Conservation (phyloP, 2,888 invertebrate genomes). For the Coenonympha glycerion region DNA sequence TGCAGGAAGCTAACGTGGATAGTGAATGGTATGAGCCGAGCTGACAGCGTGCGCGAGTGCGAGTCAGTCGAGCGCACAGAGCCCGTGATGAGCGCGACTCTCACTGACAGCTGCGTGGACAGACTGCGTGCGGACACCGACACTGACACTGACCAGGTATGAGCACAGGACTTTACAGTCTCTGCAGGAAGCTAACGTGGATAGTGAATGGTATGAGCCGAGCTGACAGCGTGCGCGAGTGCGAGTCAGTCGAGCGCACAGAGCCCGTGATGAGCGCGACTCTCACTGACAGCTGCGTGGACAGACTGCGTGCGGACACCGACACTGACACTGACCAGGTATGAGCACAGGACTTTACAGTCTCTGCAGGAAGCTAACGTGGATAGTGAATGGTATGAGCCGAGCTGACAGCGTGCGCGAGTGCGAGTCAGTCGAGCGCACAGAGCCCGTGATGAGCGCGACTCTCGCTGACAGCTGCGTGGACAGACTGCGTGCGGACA, state of each 20-base stretch:
- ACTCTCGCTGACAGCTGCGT: slow-evolving; percentile 63
- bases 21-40: slow-evolving; percentile 27
- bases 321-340: slow-evolving; percentile 27
- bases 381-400: too few species aligned
- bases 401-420: too few species aligned
- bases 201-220: too few species aligned
- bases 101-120: slow-evolving; percentile 65
- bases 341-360: too few species aligned
- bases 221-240: too few species aligned
- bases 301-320: slow-evolving; percentile 42
- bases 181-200: too few species aligned
- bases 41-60: slow-evolving; percentile 12
- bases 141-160: slow-evolving; percentile 27
- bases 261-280: slow-evolving; percentile 35
- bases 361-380: too few species aligned
- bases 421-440: slow-evolving; percentile 12
- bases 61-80: slow-evolving; percentile 28
- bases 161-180: too few species aligned
- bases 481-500: slow-evolving; percentile 44
- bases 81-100: slow-evolving; percentile 34
- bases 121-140: slow-evolving; percentile 38
- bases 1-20: slow-evolving; percentile 60
- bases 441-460: slow-evolving; percentile 34
- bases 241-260: slow-evolving; percentile 20
- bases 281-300: slow-evolving; percentile 64